Evolutionary conservation across 1,140 invertebrate genomes (phyloP).

Genomic region (Spodoptera frugiperda): DNA sequence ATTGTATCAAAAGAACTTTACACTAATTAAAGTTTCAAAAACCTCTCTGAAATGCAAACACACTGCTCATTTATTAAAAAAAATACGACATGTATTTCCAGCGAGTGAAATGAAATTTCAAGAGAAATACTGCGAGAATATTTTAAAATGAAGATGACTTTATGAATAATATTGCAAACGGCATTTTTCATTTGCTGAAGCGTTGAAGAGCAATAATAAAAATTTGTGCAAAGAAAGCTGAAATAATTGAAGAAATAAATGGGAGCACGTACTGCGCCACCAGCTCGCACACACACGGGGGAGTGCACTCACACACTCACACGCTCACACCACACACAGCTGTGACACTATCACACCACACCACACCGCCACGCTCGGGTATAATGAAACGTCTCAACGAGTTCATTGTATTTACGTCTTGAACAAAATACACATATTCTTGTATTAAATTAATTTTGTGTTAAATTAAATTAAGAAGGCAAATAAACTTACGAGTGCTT

Average conservation of each 20-base stretch:
- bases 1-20: too few relatives aligned
- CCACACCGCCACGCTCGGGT: too few relatives aligned
- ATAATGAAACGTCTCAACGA: too few relatives aligned
- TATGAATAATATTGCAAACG: constrained; percentile 10
- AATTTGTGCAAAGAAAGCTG: constrained; percentile 8
- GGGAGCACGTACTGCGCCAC: background rate
- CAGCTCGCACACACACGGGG: too few relatives aligned
- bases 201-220: constrained; percentile 5
- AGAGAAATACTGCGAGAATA: background rate
- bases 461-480: too few relatives aligned
- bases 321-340: too few relatives aligned
- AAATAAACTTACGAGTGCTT: too few relatives aligned
- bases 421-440: too few relatives aligned
- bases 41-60: background rate
- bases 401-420: too few relatives aligned
- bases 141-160: constrained; percentile 11
- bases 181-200: constrained; percentile 17
- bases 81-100: background rate
- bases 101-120: background rate
- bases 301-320: too few relatives aligned
- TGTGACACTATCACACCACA: too few relatives aligned
- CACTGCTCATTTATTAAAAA: background rate
- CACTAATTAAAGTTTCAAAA: background rate
- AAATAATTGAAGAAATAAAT: constrained; percentile 8
- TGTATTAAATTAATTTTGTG: too few relatives aligned